Conservation (phyloP, 2,113 vertebrate genomes). For the Spea multiplicata region DNA sequence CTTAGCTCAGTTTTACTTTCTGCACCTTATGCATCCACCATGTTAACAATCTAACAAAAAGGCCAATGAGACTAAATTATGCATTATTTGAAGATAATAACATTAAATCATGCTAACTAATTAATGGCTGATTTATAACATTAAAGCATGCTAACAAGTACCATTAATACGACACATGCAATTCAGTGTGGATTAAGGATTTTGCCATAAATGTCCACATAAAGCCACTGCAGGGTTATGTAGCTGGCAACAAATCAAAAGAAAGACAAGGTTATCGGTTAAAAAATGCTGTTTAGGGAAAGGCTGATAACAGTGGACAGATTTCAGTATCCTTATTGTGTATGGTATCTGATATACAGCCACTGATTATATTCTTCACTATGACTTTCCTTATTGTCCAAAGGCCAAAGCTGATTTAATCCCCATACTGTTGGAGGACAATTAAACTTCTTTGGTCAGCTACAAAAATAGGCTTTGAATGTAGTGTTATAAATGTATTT, state of each 20-base stretch:
- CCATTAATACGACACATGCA: conserved; percentile 9
- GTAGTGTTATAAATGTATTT: background rate
- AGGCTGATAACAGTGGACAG: conserved; percentile 41
- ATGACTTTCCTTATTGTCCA: conserved; percentile 35
- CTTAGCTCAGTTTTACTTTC: background rate
- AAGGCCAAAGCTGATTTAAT: conserved; percentile 31
- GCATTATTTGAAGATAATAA: background rate
- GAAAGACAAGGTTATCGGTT: conserved; percentile 39
- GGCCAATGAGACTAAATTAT: conserved; percentile 35
- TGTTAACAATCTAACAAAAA: conserved; percentile 37
- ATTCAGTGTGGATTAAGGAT: conserved; percentile 29
- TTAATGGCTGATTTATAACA: background rate
- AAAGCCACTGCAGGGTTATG: conserved; percentile 15
- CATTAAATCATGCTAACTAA: conserved; percentile 40
- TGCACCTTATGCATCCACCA: conserved; percentile 27
- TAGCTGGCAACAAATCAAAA: conserved; percentile 49
- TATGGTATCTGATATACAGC: conserved; percentile 26
- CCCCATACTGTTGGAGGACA: background rate
- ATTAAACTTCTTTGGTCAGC: conserved; percentile 20
- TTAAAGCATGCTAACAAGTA: conserved; percentile 46
- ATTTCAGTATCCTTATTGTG: conserved; percentile 25
- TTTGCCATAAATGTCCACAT: conserved; percentile 19
- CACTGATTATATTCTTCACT: conserved; percentile 16
- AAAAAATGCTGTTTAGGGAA: conserved; percentile 30
- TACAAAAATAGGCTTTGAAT: conserved; percentile 7